Percentiles rank a stretch among this genome's conserved stretches.
Evolutionary conservation across 2,797 vertebrate species (phyloP).

Genomic region (Galago senegalensis): DNA sequence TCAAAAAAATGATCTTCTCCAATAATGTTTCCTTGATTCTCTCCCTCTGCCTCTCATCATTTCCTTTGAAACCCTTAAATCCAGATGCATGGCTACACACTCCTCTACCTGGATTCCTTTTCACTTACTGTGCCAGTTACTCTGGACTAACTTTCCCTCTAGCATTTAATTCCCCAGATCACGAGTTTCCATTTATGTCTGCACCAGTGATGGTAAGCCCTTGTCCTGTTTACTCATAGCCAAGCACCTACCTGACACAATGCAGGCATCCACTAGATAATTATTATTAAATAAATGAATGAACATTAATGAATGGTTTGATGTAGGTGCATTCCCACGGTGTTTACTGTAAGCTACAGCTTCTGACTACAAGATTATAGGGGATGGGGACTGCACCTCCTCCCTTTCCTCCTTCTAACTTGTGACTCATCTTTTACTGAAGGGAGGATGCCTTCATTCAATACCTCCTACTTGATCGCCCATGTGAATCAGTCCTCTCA

Average conservation of each 20-base stretch:
- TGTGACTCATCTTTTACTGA: constrained; percentile 37
- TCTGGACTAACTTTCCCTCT: background rate
- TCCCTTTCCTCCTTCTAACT: constrained; percentile 46
- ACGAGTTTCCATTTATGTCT: background rate
- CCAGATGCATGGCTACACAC: background rate
- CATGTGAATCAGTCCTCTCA: background rate
- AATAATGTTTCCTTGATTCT: background rate
- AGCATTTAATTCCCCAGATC: background rate
- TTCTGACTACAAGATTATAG: background rate
- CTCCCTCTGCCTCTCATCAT: background rate
- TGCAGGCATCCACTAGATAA: background rate
- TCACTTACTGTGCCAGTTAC: background rate
- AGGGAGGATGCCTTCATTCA: constrained; percentile 46
- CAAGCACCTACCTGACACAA: background rate
- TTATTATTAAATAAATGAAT: background rate
- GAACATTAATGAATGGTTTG: background rate
- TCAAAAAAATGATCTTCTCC: background rate
- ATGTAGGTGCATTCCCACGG: background rate
- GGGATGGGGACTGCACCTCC: background rate
- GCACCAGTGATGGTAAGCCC: background rate
- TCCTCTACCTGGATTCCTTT: background rate
- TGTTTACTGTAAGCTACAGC: background rate
- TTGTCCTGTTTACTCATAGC: background rate
- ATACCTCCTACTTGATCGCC: background rate
- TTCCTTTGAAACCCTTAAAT: background rate